Percentiles rank a stretch among this genome's conserved stretches.
Conservation (phyloP, 2,888 invertebrate genomes). For the Arctia plantaginis region DNA sequence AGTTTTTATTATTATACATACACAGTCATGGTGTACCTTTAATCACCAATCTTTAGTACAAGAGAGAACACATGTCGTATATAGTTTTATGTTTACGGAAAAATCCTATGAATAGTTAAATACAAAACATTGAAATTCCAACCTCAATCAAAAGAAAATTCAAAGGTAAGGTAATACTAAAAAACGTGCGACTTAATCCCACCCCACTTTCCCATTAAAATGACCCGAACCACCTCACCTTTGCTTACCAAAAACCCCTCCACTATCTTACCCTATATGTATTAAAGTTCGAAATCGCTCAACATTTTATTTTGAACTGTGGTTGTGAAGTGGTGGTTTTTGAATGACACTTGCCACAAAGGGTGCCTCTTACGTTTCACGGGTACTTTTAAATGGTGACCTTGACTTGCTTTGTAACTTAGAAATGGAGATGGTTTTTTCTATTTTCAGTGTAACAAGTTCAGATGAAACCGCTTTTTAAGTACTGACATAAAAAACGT, state of each 20-base stretch:
- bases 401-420: conserved; percentile 50
- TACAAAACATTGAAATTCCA: conserved; percentile 2
- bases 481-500: background rate
- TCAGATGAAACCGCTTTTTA: conserved; percentile 38
- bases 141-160: conserved; percentile 8
- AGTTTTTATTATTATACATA: background rate
- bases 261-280: background rate
- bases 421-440: conserved; percentile 45
- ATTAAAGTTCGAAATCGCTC: conserved; percentile 27
- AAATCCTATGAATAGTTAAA: conserved; percentile 2
- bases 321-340: conserved; percentile 40
- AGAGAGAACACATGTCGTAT: background rate
- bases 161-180: conserved; percentile 32
- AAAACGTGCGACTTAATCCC: conserved; percentile 38
- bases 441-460: conserved; percentile 39
- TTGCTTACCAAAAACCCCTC: conserved; percentile 12
- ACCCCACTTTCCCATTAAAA: conserved; percentile 44
- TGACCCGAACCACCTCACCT: conserved; percentile 30
- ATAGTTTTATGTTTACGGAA: background rate
- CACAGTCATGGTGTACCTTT: background rate
- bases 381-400: conserved; percentile 50
- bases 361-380: conserved; percentile 44
- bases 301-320: conserved; percentile 20
- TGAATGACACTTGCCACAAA: conserved; percentile 53
- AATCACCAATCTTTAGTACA: background rate